Base-by-base conservation (phyloP, 2,113 vertebrate species). In the Panthera uncia region DNA sequence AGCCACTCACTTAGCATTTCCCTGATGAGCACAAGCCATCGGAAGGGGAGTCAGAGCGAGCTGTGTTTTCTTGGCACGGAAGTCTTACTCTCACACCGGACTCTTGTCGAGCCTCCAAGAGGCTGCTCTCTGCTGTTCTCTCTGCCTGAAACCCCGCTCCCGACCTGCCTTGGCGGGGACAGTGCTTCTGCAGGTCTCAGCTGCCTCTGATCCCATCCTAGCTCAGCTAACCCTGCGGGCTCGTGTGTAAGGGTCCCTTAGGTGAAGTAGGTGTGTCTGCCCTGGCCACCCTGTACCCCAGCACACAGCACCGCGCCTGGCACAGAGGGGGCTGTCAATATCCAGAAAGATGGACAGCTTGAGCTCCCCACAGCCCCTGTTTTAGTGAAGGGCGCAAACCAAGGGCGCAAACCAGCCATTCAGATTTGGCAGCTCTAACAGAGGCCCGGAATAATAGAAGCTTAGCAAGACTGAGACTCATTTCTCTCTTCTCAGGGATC, bases 41-140 rank as follows among this genome's bases (percentile, higher is more conserved):
- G 31, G 86, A 25, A 45, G 61, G 68, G 48, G 16, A 23, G 15
- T 23, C 6, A n/a, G 48, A 4, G 19, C 33, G 2, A 61, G 41
- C 83, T 23, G 3, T n/a, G 12, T 50, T 52, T 85, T 33, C 61
- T 8, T 1, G 0, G 31, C 11, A 0, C 1, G 2, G 15, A 57
- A 52, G 76, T 63, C 48, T 57, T 21, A 19, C 48, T 33, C 76
- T 76, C 50, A 3, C 3, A 3, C 69, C 1, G 1, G 41, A 29
- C 33, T n/a, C 81, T 79, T 38, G 11, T 83, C 4, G 2, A 41
- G 74, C 31, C 68, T 38, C 82, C 10, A 12, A 27, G 33, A 7
- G 7, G 25, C 36, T 6, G 33, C 31, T 38, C 4, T 23, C 73
- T 27, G 36, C 3, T 4, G 4, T 38, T 63, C n/a, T 79, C 33